Evolutionary conservation across 2,888 invertebrate species (phyloP), one percentile per base, ranked within the genome.

Genomic region (Thymelicus acteon): DNA sequence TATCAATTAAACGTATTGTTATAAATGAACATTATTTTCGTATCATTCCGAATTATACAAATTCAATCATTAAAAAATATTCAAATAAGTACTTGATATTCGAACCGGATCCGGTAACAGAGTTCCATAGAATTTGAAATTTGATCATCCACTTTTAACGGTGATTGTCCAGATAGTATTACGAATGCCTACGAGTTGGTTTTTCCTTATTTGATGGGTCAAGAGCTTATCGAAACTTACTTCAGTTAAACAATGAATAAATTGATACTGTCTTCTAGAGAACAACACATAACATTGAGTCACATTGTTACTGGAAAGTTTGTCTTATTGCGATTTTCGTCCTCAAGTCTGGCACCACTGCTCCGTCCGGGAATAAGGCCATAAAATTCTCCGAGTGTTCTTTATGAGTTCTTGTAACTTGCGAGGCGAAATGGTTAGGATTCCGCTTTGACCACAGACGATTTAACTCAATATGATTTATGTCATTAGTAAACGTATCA

Each of bases 341-440:
- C 58, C 49, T 19, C 57, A 64, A 47, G 54, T 58, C 79, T 78
- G 80, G 82, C 85, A 82, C 19, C 19, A 81, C 79, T 31, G 31
- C 31, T 2, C 31, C 1, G 79, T 85, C 86, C 86, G 88, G 83
- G 85, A 87, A 86, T 82, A 79, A 79, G 79, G 78, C 81, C 82
- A 86, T 87, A 87, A 87, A 87, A 79, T 83, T 82, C 82, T 73
- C 31, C 74, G 75, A 75, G 71, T 72, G 76, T 75, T 75, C 77
- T 89, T 88, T 88, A 89, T 80, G 86, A 86, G 81, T 85, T 84
- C 62, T 68, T 44, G 68, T 47, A 37, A 61, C 0, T 31, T 67
- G 61, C 24, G 54, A 52, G 12, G 7, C 10, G 44, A 61, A 61
- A 54, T 62, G 39, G 60, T 47, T 48, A 67, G 67, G 15, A 61